Conservation (phyloP, 2,113 vertebrate species). For the Bothrops jararaca region DNA sequence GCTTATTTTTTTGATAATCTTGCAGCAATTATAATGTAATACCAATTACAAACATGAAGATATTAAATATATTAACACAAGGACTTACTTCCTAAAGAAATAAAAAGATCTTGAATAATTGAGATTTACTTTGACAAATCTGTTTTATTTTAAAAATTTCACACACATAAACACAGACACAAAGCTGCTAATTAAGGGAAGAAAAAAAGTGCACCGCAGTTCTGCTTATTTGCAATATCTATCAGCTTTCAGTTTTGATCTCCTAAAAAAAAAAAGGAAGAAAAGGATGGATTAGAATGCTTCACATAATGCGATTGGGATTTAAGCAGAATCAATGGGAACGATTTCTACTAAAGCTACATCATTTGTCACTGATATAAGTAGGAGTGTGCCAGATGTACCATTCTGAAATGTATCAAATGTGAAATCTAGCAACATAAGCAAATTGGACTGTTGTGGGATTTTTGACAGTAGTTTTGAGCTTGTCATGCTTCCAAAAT, state of each 20-base stretch:
- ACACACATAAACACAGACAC: constrained; percentile 3
- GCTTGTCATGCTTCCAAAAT: neutral
- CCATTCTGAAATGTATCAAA: neutral
- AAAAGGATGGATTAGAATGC: constrained; percentile 8
- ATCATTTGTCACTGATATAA: neutral
- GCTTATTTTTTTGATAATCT: neutral
- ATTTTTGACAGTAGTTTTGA: neutral
- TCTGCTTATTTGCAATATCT: constrained; percentile 89
- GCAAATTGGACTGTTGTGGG: neutral
- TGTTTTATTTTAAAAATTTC: constrained; percentile 56
- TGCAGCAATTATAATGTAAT: neutral
- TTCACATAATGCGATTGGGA: neutral
- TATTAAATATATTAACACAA: neutral
- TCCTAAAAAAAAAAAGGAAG: constrained; percentile 72
- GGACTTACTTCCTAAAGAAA: neutral
- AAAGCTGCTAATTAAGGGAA: constrained; percentile 20
- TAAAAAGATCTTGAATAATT: neutral
- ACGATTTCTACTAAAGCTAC: neutral
- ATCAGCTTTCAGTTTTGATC: constrained; percentile 95
- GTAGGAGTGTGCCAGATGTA: neutral
- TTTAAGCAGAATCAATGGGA: neutral
- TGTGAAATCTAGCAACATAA: neutral
- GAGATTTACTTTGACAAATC: constrained; percentile 37
- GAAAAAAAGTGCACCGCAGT: constrained; percentile 1
- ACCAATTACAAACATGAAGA: neutral